Evolutionary conservation across 2,888 invertebrate genomes (phyloP).

Genomic region (Melanotus villosus): DNA sequence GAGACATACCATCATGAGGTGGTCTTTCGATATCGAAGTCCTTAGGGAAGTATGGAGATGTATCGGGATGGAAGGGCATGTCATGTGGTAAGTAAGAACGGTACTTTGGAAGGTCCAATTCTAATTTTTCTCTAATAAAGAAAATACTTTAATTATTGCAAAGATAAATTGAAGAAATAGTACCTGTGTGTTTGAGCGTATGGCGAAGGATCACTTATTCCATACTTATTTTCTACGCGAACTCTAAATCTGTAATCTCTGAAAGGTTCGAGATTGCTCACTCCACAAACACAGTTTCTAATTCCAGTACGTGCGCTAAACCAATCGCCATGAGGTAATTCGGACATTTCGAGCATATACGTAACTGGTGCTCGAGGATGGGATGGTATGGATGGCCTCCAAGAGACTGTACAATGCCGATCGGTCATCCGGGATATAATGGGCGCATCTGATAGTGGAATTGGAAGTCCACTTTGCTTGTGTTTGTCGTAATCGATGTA

Average conservation of each 20-base stretch:
- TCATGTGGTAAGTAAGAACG: constrained; percentile 86
- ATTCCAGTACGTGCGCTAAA: constrained; percentile 88
- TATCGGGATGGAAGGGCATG: constrained; percentile 87
- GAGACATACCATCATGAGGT: constrained; percentile 86
- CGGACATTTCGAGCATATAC: constrained; percentile 95
- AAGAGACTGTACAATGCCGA: constrained; percentile 88
- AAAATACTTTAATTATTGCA: too few relatives aligned
- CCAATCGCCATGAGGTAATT: constrained; percentile 94
- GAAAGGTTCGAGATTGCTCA: constrained; percentile 91
- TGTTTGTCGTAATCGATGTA: constrained; percentile 88
- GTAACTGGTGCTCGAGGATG: constrained; percentile 92
- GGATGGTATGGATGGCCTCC: constrained; percentile 94
- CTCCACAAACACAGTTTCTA: constrained; percentile 90
- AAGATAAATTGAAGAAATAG: too few relatives aligned
- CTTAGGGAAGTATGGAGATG: constrained; percentile 90
- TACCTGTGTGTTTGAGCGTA: constrained; percentile 83
- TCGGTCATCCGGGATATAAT: constrained; percentile 95
- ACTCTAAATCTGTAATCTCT: constrained; percentile 96
- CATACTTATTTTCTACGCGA: constrained; percentile 96
- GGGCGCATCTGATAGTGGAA: constrained; percentile 91
- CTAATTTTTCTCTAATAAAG: constrained; percentile 81
- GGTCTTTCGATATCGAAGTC: constrained; percentile 93
- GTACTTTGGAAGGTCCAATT: constrained; percentile 85
- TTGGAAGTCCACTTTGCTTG: constrained; percentile 86
- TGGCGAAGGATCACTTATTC: constrained; percentile 96